phyloP scores from a whole-genome alignment of 2,888 invertebrate species.

The Autographa gamma region DNA sequence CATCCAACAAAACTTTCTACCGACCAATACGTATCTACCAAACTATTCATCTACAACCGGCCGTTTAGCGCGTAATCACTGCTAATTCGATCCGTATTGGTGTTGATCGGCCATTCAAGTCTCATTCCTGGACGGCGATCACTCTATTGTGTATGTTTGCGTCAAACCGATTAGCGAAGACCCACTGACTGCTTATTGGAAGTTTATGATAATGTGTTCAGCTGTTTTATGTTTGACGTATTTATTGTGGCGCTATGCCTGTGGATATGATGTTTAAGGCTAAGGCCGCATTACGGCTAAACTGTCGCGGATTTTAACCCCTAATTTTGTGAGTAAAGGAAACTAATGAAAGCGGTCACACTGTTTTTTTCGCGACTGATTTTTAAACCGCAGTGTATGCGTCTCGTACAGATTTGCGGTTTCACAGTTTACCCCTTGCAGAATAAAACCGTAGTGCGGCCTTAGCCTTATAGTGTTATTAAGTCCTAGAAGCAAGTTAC shows the following conservation, averaged over 20 bases:
- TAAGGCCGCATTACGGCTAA: no score
- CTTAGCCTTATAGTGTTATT: no score
- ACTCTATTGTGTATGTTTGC: conserved; percentile 71
- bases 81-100: conserved; percentile 58
- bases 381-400: no score
- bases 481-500: no score
- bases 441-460: no score
- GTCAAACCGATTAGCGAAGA: conserved; percentile 62
- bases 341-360: no score
- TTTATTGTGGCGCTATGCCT: conserved; percentile 7
- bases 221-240: conserved; percentile 22
- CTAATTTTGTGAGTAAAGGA: no score
- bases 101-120: conserved; percentile 66
- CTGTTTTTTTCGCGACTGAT: no score
- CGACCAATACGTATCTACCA: conserved; percentile 9
- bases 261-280: no score
- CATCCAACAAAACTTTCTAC: not conserved
- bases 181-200: conserved; percentile 36
- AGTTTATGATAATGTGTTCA: conserved; percentile 48
- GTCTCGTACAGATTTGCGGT: no score
- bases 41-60: conserved; percentile 16
- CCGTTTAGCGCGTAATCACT: conserved; percentile 49
- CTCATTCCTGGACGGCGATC: conserved; percentile 53
- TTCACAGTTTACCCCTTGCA: no score
- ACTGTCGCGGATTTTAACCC: no score